phyloP scores from a whole-genome alignment of 2,797 vertebrate genomes.

The Enteromius afrohamiltoni region DNA sequence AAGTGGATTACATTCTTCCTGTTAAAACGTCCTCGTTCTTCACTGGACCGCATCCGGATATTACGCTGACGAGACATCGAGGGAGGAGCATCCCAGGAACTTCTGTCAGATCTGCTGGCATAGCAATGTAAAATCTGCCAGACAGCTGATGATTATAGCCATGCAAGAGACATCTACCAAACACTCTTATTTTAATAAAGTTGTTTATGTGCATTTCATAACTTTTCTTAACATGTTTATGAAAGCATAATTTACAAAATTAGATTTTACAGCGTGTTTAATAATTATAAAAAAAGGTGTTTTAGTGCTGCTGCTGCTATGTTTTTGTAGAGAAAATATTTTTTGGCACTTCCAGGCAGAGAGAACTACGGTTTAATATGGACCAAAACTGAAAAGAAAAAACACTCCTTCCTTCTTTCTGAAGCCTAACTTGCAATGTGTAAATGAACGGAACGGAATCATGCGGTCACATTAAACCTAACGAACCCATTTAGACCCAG shows the following conservation, averaged over 20 bases:
- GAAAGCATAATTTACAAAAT: not conserved
- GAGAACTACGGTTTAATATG: not conserved
- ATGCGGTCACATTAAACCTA: not conserved
- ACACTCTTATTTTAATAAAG: not conserved
- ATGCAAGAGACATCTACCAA: not conserved
- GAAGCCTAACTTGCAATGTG: not conserved
- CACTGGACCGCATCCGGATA: conserved; percentile 75
- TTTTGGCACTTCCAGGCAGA: not conserved
- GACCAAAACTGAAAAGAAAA: not conserved
- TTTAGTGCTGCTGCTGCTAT: too few species aligned
- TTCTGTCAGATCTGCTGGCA: not conserved
- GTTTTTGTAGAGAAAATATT: not conserved
- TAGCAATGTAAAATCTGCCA: conserved; percentile 5
- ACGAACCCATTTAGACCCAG: not conserved
- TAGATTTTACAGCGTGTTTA: not conserved
- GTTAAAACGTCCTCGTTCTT: conserved; percentile 17
- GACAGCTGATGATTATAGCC: conserved; percentile 1
- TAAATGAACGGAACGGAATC: not conserved
- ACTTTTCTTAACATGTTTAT: not conserved
- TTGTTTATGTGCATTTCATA: not conserved
- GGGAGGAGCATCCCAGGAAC: conserved; percentile 36
- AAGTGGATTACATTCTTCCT: not conserved
- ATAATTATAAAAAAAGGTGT: not conserved
- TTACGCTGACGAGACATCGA: conserved; percentile 71
- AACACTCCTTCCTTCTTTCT: not conserved